A percentile compares a stretch with the other conserved stretches of the same genome.
Conservation (phyloP, 2,888 invertebrate species). For the Zygogramma bicolorata region DNA sequence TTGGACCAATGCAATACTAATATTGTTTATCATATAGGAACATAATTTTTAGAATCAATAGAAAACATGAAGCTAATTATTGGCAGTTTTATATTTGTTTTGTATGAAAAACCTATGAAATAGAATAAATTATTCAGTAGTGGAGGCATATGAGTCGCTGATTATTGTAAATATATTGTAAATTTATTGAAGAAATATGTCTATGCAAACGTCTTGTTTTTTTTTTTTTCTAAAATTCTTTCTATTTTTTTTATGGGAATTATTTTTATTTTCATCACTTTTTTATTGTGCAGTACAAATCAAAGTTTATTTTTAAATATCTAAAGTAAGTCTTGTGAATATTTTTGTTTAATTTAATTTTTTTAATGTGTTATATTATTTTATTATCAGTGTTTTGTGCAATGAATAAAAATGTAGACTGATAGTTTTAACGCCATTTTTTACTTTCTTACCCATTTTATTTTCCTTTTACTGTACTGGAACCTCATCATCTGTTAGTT, state of each 20-base stretch:
- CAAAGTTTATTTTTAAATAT: constrained; percentile 60
- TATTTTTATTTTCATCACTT: constrained; percentile 53
- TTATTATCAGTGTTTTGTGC: constrained; percentile 66
- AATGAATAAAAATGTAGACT: constrained; percentile 66
- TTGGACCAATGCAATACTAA: constrained; percentile 43
- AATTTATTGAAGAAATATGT: constrained; percentile 65
- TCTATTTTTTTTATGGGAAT: constrained; percentile 56
- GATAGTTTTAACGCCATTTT: constrained; percentile 58
- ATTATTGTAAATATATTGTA: constrained; percentile 66
- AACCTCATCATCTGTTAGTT: too few species aligned
- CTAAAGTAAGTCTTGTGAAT: constrained; percentile 60
- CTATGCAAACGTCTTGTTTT: constrained; percentile 56
- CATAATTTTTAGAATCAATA: not conserved
- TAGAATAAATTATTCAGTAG: constrained; percentile 60
- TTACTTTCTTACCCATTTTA: constrained; percentile 7
- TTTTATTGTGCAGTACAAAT: constrained; percentile 62
- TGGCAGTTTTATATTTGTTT: constrained; percentile 64
- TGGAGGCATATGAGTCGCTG: constrained; percentile 62
- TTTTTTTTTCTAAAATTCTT: constrained; percentile 50
- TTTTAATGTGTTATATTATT: constrained; percentile 60
- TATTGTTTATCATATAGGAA: not conserved
- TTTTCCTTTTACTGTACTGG: not conserved
- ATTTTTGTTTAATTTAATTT: constrained; percentile 57
- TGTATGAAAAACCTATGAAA: constrained; percentile 50
- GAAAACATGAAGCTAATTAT: constrained; percentile 53